These are phyloP conservation scores for Miniopterus natalensis DNA, from an alignment of 2,113 vertebrate species.

Conservation along the genomic window DNA sequence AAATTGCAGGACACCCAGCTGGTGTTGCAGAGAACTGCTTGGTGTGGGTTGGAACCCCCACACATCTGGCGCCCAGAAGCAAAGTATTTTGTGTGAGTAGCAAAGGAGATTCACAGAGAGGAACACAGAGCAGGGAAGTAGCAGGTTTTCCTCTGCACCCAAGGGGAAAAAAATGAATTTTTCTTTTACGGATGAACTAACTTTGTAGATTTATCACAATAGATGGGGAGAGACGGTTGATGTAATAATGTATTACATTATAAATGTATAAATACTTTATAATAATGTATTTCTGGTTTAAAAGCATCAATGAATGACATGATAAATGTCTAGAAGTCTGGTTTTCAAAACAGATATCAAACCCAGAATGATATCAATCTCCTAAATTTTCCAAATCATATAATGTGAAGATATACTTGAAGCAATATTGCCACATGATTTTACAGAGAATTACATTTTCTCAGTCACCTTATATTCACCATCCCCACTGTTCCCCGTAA, in stretches of 20 bases:
- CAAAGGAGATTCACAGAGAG: background rate
- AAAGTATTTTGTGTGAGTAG: background rate
- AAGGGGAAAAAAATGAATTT: background rate
- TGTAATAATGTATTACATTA: too few relatives aligned
- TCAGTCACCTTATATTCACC: background rate
- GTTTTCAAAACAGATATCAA: background rate
- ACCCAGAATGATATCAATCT: background rate
- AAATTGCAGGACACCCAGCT: background rate
- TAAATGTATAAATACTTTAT: background rate
- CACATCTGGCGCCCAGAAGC: background rate
- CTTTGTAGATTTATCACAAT: background rate
- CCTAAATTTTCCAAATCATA: background rate
- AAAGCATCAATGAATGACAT: background rate
- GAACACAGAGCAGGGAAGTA: background rate
- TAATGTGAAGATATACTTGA: constrained; percentile 52
- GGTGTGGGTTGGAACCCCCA: background rate
- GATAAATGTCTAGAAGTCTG: background rate
- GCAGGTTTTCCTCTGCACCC: background rate
- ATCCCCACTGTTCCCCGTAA: background rate
- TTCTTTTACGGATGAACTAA: background rate
- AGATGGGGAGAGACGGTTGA: too few relatives aligned
- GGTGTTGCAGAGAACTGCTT: background rate
- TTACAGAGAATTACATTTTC: constrained; percentile 17
- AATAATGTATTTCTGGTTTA: background rate
- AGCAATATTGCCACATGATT: background rate